Base-by-base conservation (phyloP, 2,113 vertebrate genomes). In the Rynchops niger region DNA sequence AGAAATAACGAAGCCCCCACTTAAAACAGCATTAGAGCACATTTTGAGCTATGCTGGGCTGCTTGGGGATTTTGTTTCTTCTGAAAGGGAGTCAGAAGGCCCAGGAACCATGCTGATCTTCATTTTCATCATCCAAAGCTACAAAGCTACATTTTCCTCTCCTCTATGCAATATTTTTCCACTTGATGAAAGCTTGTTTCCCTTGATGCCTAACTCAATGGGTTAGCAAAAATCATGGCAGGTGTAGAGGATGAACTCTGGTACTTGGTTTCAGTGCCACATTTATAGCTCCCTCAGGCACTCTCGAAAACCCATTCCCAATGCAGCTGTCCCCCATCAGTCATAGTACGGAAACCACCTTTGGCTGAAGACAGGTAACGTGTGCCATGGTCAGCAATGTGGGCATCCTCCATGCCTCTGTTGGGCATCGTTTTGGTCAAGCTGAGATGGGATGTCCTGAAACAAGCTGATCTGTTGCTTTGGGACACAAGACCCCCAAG, bases 1-100 rank as follows among this genome's bases (percentile, higher is more conserved):
- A 95, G 97, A 96, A 97, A 96, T 80, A 97, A 96, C 47, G 58
- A 97, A 97, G 82, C 58, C 90, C 95, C 96, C 83, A 52, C 94
- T 93, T 56, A 73, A 94, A 92, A 47, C 47, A 86, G 72, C 45
- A 15, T 34, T 43, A 88, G 66, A 94, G 38, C 45, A 58, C 45
- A 34, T 94, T 92, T 93, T 7, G 0, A 94, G 86, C 86, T 86
- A 25, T 79, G 43, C 73, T 78, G 82, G 88, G 90, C 83, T 86
- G 87, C 49, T 70, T 8, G 4, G 93, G 82, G 89, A 62, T 94
- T 95, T 96, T 88, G 59, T 93, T 77, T 94, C 93, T 88, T 97
- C 94, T 95, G 69, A 93, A 58, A 95, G 66, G 71, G 82, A 81
- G 62, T 86, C 73, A 74, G 81, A 59, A 93, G 59, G 84, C 45